Evolutionary conservation across 2,797 vertebrate genomes (phyloP), one percentile per base, ranked within the genome.

Genomic region (Notolabrus celidotus): DNA sequence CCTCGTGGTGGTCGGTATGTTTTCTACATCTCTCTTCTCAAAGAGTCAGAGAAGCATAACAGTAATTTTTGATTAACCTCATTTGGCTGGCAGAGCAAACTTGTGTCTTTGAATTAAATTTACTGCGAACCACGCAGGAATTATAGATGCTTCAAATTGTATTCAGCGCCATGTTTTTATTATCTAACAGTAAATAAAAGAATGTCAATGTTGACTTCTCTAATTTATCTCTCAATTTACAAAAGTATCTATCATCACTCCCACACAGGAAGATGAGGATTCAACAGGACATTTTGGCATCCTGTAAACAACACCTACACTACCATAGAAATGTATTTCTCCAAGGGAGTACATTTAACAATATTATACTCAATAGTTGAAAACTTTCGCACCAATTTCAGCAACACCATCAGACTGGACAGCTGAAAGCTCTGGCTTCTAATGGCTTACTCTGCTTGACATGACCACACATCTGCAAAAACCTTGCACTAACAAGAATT

Each of bases 81-180:
- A 68, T 67, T 56, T 74, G 60, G 25, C 38, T 74, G 60, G 58
- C 47, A 67, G 50, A 52, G 22, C 65, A 62, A 60, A 72, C 49
- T 46, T 61, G 52, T 75, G 63, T 59, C 56, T 66, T 78, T 59
- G 23, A 57, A 74, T 80, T 79, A 10, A 64, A 80, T 80, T 77
- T 67, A 43, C 38, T 59, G 51, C 38, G 64, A 69, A 16, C 8
- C 55, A 46, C 31, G 43, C 11, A 8, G 71, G 53, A 71, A 46
- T 58, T 33, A 71, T 15, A 68, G 23, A 34, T 33, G n/a, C 22
- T 42, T 31, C 9, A 19, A 45, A 63, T 3, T 49, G 10, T 38
- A 67, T 64, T 38, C 59, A 51, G 14, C 38, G 0, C 38, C 14
- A 15, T 39, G 15, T 39, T 16, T 39, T 12, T 15, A 6, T 54